Conservation (phyloP, 2,113 vertebrate genomes). For the Nycticebus coucang region DNA sequence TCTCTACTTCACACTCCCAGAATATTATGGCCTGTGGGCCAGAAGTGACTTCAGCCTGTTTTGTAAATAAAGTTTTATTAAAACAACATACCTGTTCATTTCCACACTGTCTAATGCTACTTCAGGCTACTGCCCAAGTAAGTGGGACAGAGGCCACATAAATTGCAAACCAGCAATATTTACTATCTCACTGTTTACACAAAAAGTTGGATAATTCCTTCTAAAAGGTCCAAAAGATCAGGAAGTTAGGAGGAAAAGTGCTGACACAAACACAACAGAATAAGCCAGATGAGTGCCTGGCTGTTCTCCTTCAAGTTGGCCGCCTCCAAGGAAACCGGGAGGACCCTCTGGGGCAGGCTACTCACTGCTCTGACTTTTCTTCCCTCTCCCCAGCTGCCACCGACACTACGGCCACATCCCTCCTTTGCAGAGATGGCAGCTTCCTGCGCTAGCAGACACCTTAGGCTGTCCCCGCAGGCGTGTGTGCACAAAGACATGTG, state of each 20-base stretch:
- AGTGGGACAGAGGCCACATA: background rate
- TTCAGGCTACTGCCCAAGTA: background rate
- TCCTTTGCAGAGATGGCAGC: background rate
- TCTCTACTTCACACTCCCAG: background rate
- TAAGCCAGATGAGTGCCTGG: background rate
- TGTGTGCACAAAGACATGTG: no score
- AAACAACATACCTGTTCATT: background rate
- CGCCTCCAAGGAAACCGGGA: background rate
- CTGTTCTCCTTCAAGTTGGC: background rate
- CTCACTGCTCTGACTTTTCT: no score
- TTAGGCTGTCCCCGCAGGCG: background rate
- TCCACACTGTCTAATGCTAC: background rate
- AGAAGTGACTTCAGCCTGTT: background rate
- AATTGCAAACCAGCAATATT: background rate
- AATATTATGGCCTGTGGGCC: background rate
- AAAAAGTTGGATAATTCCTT: background rate
- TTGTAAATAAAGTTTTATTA: slow-evolving; percentile 29
- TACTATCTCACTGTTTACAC: background rate
- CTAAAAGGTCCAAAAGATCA: background rate
- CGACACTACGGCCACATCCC: background rate
- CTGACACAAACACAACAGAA: background rate
- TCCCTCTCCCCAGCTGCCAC: background rate
- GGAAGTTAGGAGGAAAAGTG: background rate
- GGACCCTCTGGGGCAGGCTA: background rate
- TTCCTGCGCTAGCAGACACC: background rate